A percentile compares a stretch with the other conserved stretches of the same genome.
Evolutionary conservation across 2,797 vertebrate genomes (phyloP).

Genomic region (Anolis apletophallus): DNA sequence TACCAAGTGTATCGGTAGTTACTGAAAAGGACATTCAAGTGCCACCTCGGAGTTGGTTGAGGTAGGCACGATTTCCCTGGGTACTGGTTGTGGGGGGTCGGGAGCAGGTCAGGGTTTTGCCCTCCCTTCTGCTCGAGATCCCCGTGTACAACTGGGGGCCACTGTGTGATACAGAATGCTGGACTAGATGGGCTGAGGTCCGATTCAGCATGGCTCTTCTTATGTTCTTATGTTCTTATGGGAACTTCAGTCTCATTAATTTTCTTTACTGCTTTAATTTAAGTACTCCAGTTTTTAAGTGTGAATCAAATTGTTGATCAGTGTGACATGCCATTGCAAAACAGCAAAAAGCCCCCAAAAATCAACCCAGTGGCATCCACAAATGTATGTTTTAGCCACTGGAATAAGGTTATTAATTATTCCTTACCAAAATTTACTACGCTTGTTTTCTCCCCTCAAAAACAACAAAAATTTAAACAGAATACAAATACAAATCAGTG

Average conservation of each 20-base stretch:
- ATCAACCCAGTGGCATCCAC: background rate
- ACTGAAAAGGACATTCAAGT: no score
- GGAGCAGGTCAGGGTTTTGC: no score
- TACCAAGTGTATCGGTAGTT: no score
- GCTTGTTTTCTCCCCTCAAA: fast-evolving
- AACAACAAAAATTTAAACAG: background rate
- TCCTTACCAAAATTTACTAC: background rate
- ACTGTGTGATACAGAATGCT: no score
- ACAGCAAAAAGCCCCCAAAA: background rate
- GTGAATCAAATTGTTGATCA: background rate
- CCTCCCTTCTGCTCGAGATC: no score
- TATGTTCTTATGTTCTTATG: no score
- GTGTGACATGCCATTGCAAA: background rate
- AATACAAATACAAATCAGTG: background rate
- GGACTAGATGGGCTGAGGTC: no score
- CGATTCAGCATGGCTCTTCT: no score
- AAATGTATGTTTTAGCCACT: background rate
- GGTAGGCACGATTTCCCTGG: no score
- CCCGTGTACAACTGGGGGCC: no score
- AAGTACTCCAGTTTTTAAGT: background rate
- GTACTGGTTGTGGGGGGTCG: no score
- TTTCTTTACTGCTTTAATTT: background rate
- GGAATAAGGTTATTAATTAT: background rate
- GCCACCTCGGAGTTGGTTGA: no score
- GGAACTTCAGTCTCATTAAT: background rate